Percentiles rank a stretch among this genome's conserved stretches.
These are phyloP conservation scores for Grallaria varia DNA, from an alignment of 2,113 vertebrate genomes.

Conservation along the genomic window DNA sequence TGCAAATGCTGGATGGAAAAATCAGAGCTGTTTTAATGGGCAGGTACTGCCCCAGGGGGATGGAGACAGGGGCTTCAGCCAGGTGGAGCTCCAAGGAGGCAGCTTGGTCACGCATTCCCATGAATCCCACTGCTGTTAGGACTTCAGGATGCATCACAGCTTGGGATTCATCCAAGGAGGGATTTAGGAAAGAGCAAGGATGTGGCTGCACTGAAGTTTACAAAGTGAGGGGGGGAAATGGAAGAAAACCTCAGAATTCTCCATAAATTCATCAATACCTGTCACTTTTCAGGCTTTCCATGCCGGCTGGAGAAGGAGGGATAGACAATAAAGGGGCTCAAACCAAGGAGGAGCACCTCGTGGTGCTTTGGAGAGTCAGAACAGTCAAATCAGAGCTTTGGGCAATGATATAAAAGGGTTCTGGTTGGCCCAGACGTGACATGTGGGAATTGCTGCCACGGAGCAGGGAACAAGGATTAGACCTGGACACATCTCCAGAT, in stretches of 20 bases:
- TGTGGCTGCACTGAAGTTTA: background rate
- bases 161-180: fast-evolving
- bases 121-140: background rate
- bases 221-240: background rate
- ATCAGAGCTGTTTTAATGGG: fast-evolving
- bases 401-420: background rate
- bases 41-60: background rate
- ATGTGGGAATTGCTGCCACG: background rate
- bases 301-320: background rate
- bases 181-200: background rate
- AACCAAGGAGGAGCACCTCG: background rate
- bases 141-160: background rate
- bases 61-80: background rate
- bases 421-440: background rate
- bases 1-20: background rate
- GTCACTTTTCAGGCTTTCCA: background rate
- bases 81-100: background rate
- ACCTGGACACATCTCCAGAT: background rate
- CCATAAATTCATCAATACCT: background rate
- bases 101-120: background rate
- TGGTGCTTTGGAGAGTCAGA: background rate
- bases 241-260: background rate
- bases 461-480: background rate
- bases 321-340: background rate
- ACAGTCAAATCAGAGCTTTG: background rate